Base-by-base conservation (phyloP, 2,797 vertebrate genomes). In the Enteromius argenteus region DNA sequence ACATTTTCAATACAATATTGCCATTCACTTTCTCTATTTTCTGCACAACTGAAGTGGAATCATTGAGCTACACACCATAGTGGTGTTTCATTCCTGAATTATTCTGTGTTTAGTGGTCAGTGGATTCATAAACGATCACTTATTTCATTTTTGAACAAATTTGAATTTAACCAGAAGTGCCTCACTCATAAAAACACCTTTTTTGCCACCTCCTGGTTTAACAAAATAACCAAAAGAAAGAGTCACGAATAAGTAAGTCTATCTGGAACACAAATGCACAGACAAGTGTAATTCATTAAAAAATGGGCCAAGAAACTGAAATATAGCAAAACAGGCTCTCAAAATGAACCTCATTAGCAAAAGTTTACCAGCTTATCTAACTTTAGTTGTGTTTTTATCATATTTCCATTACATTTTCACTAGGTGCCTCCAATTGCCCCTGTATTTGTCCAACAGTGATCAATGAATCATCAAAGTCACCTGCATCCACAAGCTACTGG, bases 391-490 rank as follows among this genome's bases (percentile, higher is more conserved):
- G 39, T 30, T 42, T 64, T 62, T 30, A 44, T 46, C 9, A 15
- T 39, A 37, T 74, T 42, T 69, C 23, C 53, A 37, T 66, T 49
- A 58, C 32, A 66, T 75, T 86, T 79, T 4, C 66, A 72, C 58
- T 80, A 90, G 89, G 74, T 84, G 15, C 53, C 23, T 62, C 73
- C 27, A 80, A 86, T 53, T 90, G 87, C 79, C 82, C 79, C 5
- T 91, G 90, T 51, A 80, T 88, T 81, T 90, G 87, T 71, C 82
- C 84, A 83, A 60, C 76, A 7, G 17, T 58, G 17, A 73, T 58
- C 60, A 35, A 11, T 51, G 42, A 66, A 49, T 6, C 60, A 74
- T 46, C 81, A 19, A 69, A 79, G 44, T 49, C 62, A 56, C 74
- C 69, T 60, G 2, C 71, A 60, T 56, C 74, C 7, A 42, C 79